phyloP scores from a whole-genome alignment of 2,113 vertebrate species.

The Labrus mixtus region DNA sequence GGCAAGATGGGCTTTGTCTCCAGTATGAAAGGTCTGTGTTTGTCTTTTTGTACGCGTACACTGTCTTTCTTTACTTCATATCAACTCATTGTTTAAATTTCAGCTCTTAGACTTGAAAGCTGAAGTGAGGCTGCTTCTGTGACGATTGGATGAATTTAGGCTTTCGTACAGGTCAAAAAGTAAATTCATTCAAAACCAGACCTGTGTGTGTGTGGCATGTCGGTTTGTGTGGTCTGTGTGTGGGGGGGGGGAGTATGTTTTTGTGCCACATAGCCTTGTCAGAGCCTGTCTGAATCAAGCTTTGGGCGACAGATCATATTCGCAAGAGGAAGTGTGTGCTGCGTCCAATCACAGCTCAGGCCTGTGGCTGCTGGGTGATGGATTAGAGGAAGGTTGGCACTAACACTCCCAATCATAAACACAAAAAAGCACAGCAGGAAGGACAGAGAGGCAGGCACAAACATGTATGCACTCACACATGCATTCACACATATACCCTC shows the following conservation, averaged over 20 bases:
- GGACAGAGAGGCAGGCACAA: slow-evolving; percentile 46
- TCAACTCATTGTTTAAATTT: slow-evolving; percentile 32
- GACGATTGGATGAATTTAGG: slow-evolving; percentile 21
- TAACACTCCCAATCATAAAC: slow-evolving; percentile 61
- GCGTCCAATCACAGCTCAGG: slow-evolving; percentile 70
- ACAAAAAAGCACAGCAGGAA: slow-evolving; percentile 54
- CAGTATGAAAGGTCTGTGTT: slow-evolving; percentile 28
- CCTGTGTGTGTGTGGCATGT: slow-evolving; percentile 11
- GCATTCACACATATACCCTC: slow-evolving; percentile 10
- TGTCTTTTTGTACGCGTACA: slow-evolving; percentile 27
- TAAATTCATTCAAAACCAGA: slow-evolving; percentile 23
- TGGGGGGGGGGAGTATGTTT: slow-evolving; percentile 43
- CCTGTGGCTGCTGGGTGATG: slow-evolving; percentile 66
- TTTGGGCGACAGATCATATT: slow-evolving; percentile 59
- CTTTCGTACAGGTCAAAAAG: slow-evolving; percentile 34
- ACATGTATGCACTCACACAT: slow-evolving; percentile 8
- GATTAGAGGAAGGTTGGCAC: slow-evolving; percentile 53
- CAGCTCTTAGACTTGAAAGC: slow-evolving; percentile 26
- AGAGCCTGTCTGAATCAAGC: slow-evolving; percentile 61
- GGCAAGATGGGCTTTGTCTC: slow-evolving; percentile 57
- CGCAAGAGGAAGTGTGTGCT: slow-evolving; percentile 48
- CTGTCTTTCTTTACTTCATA: slow-evolving; percentile 18
- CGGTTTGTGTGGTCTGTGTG: slow-evolving; percentile 2
- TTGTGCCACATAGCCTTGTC: slow-evolving; percentile 63
- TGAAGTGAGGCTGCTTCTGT: slow-evolving; percentile 4